Evolutionary conservation across 2,797 vertebrate genomes (phyloP).

Genomic region (Hemitrygon akajei): DNA sequence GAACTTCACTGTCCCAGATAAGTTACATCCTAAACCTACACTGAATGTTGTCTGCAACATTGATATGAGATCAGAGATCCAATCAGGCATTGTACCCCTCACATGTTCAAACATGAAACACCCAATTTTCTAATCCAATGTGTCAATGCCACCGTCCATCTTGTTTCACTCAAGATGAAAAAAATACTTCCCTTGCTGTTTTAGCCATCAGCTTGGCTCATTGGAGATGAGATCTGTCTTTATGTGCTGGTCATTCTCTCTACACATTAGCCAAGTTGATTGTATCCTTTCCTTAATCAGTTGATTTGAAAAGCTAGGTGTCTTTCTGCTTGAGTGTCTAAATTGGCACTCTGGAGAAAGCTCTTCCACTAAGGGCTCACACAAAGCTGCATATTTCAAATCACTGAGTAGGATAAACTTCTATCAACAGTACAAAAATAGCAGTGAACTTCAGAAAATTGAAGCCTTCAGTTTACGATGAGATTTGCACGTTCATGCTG

Average conservation of each 20-base stretch:
- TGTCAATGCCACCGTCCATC: background rate
- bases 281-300: background rate
- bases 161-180: background rate
- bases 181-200: background rate
- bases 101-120: background rate
- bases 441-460: constrained; percentile 27
- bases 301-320: background rate
- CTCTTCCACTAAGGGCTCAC: background rate
- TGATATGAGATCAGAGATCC: background rate
- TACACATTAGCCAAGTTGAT: background rate
- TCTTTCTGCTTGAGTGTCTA: background rate
- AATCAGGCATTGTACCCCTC: background rate
- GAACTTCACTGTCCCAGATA: background rate
- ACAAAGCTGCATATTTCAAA: constrained; percentile 8
- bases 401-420: background rate
- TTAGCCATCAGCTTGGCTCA: background rate
- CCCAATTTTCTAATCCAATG: background rate
- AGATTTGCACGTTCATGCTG: constrained; percentile 3
- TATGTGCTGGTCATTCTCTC: background rate
- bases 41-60: background rate
- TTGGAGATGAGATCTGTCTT: no score
- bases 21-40: background rate
- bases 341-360: background rate
- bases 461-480: constrained; percentile 21
- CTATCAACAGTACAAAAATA: constrained; percentile 10